Base-by-base conservation (phyloP, 2,797 vertebrate species). In the Dendrocincla fuliginosa region DNA sequence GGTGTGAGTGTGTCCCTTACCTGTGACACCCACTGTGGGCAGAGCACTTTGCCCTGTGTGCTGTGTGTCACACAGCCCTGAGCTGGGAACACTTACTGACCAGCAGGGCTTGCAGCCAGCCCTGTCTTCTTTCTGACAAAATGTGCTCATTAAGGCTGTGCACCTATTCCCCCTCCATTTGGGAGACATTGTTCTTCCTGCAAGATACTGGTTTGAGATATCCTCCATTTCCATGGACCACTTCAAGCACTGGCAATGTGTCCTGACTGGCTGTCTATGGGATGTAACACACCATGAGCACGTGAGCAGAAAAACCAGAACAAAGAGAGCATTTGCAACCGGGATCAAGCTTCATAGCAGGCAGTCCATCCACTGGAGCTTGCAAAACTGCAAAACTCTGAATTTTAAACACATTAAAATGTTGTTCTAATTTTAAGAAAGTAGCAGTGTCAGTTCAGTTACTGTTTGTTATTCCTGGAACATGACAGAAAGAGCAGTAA, bases 351-450 rank as follows among this genome's bases (percentile, higher is more conserved):
- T 91, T 92, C 83, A 56, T 7, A 78, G 84, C 22, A 65, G 82
- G 68, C 78, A 61, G 49, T 23, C 56, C 39, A 60, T 37, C 78
- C 71, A 30, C 68, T 57, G 47, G 76, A 91, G 87, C 85, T 78
- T 59, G 16, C 57, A 24, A 39, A 83, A 44, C 79, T 65, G 49
- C 50, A 57, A 52, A 89, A 84, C 27, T 68, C 75, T 68, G 69
- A 74, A 75, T 70, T 80, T 91, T 83, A 90, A 68, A 80, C 49
- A 63, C 47, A 64, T 87, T 89, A 79, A 91, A 65, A 42, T 46
- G 60, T 50, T 90, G 61, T 61, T 97, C 94, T 89, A 63, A 93
- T 97, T 89, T 93, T 55, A 67, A 69, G 32, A 37, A 77, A 60
- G 46, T 63, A 59, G 46, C 42, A 8, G 27, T 41, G 32, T 49